A percentile compares a stretch with the other conserved stretches of the same genome.
phyloP scores from a whole-genome alignment of 2,888 invertebrate genomes.

The Oegoconia quadripuncta region DNA sequence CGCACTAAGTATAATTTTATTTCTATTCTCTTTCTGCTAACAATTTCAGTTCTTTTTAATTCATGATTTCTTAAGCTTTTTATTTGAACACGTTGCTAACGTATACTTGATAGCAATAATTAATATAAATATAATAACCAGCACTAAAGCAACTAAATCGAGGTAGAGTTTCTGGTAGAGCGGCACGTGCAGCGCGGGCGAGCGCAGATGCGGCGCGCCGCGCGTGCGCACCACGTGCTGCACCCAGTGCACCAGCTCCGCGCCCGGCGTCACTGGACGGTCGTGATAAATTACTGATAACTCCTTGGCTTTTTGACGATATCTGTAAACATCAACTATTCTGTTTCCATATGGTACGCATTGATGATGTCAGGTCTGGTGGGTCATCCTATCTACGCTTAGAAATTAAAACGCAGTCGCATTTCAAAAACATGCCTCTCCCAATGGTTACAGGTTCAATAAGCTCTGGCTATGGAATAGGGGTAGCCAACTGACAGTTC shows the following conservation, averaged over 20 bases:
- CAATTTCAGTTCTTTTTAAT: too few species aligned
- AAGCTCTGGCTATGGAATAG: too few species aligned
- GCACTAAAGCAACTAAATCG: slow-evolving; percentile 31
- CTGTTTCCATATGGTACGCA: too few species aligned
- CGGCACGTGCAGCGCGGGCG: slow-evolving; percentile 38
- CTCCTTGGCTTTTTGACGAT: slow-evolving; percentile 31
- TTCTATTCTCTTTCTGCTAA: not conserved
- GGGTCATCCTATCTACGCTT: too few species aligned
- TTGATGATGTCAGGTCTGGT: too few species aligned
- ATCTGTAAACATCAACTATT: slow-evolving; percentile 29
- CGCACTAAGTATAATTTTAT: too few species aligned
- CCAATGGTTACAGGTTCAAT: too few species aligned
- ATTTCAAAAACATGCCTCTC: not conserved
- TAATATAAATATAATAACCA: not conserved
- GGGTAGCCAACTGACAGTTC: too few species aligned
- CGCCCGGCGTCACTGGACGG: slow-evolving; percentile 75
- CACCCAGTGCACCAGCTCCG: slow-evolving; percentile 83
- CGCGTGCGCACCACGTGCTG: slow-evolving; percentile 81
- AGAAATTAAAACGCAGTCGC: too few species aligned
- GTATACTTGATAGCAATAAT: not conserved
- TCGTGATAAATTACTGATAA: slow-evolving; percentile 44
- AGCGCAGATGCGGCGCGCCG: slow-evolving; percentile 73
- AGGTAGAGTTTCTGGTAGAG: slow-evolving; percentile 54
- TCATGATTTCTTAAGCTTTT: too few species aligned
- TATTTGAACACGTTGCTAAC: too few species aligned